Conservation (phyloP, 1,140 invertebrate species). For the Melitaea cinxia region DNA sequence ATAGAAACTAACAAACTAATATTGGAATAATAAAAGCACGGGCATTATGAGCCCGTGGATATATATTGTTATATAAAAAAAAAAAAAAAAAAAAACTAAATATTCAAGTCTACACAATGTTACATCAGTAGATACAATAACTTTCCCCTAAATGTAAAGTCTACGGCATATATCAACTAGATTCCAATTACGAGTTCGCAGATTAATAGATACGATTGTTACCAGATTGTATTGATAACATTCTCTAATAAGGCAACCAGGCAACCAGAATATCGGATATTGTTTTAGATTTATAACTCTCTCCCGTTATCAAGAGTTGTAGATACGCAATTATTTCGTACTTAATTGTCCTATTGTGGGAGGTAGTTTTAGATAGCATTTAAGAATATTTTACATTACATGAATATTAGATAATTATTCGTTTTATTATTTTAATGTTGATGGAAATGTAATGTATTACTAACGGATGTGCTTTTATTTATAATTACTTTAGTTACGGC, state of each 20-base stretch:
- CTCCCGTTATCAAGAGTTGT: slow-evolving; percentile 3
- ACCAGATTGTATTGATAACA: slow-evolving; percentile 11
- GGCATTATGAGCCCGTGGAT: too few relatives aligned
- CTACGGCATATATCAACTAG: slow-evolving; percentile 8
- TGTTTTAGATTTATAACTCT: slow-evolving; percentile 14
- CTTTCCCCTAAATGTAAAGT: not conserved
- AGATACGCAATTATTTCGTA: not conserved
- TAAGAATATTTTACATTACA: not conserved
- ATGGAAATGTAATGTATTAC: too few relatives aligned
- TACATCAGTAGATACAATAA: not conserved
- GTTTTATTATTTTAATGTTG: too few relatives aligned
- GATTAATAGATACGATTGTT: slow-evolving; percentile 23
- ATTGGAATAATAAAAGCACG: too few relatives aligned
- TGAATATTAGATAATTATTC: not conserved
- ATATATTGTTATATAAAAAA: too few relatives aligned
- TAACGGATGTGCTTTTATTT: too few relatives aligned
- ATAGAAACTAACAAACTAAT: too few relatives aligned
- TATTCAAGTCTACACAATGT: not conserved
- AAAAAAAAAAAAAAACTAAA: too few relatives aligned
- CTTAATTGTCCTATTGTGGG: not conserved
- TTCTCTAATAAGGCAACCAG: slow-evolving; percentile 4
- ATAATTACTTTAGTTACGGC: too few relatives aligned
- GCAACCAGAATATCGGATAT: slow-evolving; percentile 5
- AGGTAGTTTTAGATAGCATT: not conserved
- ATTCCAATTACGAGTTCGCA: slow-evolving; percentile 18